Conservation (phyloP, 1,140 invertebrate genomes). For the Meloidogyne hapla region DNA sequence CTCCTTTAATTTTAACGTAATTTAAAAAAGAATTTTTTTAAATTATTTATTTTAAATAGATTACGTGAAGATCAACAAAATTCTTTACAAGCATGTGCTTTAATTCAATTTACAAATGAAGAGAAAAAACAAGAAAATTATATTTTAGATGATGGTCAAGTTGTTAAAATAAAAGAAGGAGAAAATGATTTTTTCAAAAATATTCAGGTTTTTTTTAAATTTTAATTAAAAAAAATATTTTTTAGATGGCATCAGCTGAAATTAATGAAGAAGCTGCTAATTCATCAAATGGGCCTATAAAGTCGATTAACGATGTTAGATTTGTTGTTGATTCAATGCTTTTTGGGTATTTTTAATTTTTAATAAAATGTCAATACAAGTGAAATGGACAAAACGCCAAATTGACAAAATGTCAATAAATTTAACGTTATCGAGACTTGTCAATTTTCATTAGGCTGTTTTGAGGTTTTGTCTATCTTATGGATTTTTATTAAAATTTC, state of each 20-base stretch:
- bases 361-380: no score
- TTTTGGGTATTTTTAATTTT: constrained; percentile 46
- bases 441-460: no score
- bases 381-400: no score
- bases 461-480: no score
- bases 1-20: not conserved
- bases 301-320: constrained; percentile 25
- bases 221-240: not conserved
- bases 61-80: constrained; percentile 4
- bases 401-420: no score
- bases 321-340: constrained; percentile 67
- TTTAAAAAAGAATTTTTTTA: not conserved
- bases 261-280: not conserved
- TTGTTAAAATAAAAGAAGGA: constrained; percentile 11
- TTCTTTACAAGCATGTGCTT: not conserved
- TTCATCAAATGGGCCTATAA: not conserved
- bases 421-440: no score
- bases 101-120: constrained; percentile 6
- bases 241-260: constrained; percentile 11
- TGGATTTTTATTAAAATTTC: no score
- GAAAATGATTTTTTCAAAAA: constrained; percentile 23
- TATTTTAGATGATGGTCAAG: constrained; percentile 5
- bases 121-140: not conserved
- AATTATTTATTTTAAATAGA: no score
- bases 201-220: not conserved